Evolutionary conservation across 2,113 vertebrate genomes (phyloP), one percentile per base, ranked within the genome.

Genomic region (Sarotherodon lohbergeri): DNA sequence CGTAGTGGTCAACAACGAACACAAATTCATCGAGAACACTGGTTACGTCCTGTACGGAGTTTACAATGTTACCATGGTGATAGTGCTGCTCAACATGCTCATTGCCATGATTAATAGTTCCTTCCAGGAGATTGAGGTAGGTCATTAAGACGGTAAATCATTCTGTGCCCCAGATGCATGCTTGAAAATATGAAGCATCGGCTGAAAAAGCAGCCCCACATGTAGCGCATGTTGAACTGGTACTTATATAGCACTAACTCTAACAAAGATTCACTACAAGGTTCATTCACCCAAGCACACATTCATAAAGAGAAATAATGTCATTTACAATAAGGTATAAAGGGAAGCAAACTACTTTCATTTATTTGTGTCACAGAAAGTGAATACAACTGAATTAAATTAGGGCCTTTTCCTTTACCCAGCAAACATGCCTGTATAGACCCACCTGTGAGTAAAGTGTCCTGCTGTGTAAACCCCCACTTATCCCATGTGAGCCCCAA

Each of bases 71-170:
- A 99, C 98, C 52, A 99, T 99, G 98, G 99, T 99, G 91, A 98
- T 99, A 87, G 99, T 99, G 92, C 95, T 99, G 86, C 95, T 99
- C 93, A 99, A 99, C 95, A 99, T 99, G 99, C 97, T 99, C 89
- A 99, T 99, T 4, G 99, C 99, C 87, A 99, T 99, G 99, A 99
- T 99, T 91, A 99, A 99, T 96, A 99, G 96, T 80, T 99, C 99
- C 43, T 99, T 98, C 95, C 99, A 99, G 94, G 99, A 99, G 95
- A 99, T 99, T 79, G 98, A 99, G 99, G 99, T 99, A 96, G 82
- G 86, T 86, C 73, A 56, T 5, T 59, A 48, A 61, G 54, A 84
- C 1, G 4, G 7, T 29, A 12, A 85, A 34, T 71, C 41, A 32
- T 63, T 27, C 39, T 19, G 7, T 83, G 34, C 27, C 36, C 36